Evolutionary conservation across 92 coral and sea anemone species (phyloP), one percentile per base, ranked within the genome.

Genomic region (Palythoa grandis): DNA sequence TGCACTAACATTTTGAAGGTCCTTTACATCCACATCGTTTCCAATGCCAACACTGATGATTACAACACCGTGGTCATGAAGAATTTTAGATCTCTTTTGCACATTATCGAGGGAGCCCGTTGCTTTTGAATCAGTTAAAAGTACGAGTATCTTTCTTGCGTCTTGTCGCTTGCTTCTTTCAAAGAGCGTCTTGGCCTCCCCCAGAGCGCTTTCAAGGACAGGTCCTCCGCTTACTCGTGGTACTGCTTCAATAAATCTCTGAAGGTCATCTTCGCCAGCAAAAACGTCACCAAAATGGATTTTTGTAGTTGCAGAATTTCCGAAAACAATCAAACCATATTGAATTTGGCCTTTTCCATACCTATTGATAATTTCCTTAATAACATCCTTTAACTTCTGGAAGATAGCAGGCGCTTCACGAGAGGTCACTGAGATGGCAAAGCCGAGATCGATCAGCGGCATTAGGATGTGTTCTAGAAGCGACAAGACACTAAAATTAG

Each of bases 271-370:
- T 17, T 87, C 83, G 56, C 86, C 86, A 40, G 35, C 87, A 29
- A 86, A 82, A 14, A 53, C 89, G 82, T 89, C 91, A 22, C 87
- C 89, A 56, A 93, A 92, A 17, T 86, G 70, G 43, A 93, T 63
- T 48, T 80, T 84, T 9, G 82, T 87, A 24, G 83, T 67, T 63
- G 88, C 78, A 15, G 82, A 52, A 52, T 82, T 56, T 35, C 94
- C 94, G 77, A 86, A 93, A 20, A 91, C 92, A 13, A 93, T 79
- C 50, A 89, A 75, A 6, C 93, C 96, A 86, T 93, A 93, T 43
- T 88, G 93, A 73, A 90, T 61, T 67, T 91, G 72, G 50, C 82
- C 91, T 76, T 78, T 88, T 50, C 91, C 89, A 75, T 91, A 88
- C 39, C 87, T 86, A 70, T 88, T 89, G 67, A 93, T 77, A 50